Base-by-base conservation (phyloP, 2,888 invertebrate species). In the Chrysodeixis includens region DNA sequence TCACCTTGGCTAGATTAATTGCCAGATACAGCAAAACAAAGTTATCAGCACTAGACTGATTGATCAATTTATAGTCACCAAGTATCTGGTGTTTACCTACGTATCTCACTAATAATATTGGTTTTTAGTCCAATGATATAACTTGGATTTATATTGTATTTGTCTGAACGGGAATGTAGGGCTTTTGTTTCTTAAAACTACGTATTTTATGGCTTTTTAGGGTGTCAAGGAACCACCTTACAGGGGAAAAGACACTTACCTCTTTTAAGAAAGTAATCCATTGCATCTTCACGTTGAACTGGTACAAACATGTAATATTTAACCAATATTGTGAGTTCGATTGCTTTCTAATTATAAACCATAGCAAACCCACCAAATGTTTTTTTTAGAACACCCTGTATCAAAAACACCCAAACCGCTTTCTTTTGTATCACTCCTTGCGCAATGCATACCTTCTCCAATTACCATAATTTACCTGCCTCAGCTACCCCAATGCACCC, bases 381-480 rank as follows among this genome's bases (percentile, higher is more conserved):
- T 40, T n/a, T 35, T 35, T 14, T n/a, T 14, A 5, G 12, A 35
- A 12, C 35, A 1, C 35, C 12, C 35, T 35, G 9, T 12, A 14
- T 40, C n/a, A n/a, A 40, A 12, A 40, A n/a, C 12, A 40, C 6
- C 6, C n/a, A 40, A n/a, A 40, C 40, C 1, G 0, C 14, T 40
- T n/a, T n/a, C 40, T n/a, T n/a, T 40, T 40, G 40, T 40, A 40
- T n/a, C 5, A 9, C n/a, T n/a, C 6, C 40, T n/a, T 40, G n/a
- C 14, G 12, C 10, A 12, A n/a, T 40, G 12, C 10, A 12, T 35
- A 40, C 40, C 40, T n/a, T 40, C 40, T n/a, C 40, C n/a, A 56
- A 70, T 79, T 74, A 70, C 49, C 74, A 74, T 78, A 68, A 49
- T 26, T 61, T 76, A 79, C 76, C 78, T 74, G 71, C 16, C 0